Evolutionary conservation across 2,113 vertebrate genomes (phyloP), one percentile per base, ranked within the genome.

Genomic region (Sphyrna mokarran): DNA sequence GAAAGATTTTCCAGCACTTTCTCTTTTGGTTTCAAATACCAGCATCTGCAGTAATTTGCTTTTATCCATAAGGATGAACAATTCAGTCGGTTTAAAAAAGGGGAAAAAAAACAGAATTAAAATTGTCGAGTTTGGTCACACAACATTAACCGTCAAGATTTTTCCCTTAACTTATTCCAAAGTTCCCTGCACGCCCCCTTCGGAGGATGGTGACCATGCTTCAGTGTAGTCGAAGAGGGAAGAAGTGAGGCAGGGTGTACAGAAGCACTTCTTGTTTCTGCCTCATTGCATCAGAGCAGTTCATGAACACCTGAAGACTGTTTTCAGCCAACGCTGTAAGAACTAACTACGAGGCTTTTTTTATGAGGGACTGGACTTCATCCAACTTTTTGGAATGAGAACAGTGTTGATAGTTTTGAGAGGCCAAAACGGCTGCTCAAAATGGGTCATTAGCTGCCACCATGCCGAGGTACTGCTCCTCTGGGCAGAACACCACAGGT

Each of bases 331-430:
- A 91, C 9, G 6, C 63, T 66, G 61, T 68, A 93, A 93, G 89
- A 20, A 66, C 61, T 66, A 63, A 93, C 89, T 66, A 22, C 10
- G 89, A 66, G 61, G 61, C 48, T 54, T 63, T 63, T 66, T 93
- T 93, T 66, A 93, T 6, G 61, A 93, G 89, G 89, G 20, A 22
- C 33, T 93, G 89, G 89, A 93, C 61, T 66, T 7, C 68, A 33
- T 93, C 61, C 89, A 93, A 93, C 89, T 93, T 93, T 68, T 33
- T 93, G 61, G 89, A 93, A 68, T 93, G 89, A 93, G 61, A 66
- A 68, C 89, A 68, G 89, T 93, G 89, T 93, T 68, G 89, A 93
- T 93, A 93, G 89, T 66, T 68, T 63, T 37, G 33, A 93, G 89
- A 66, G 89, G 89, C 89, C 89, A 93, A 93, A 66, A 29, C n/a